Evolutionary conservation across 2,888 invertebrate genomes (phyloP).

Genomic region (Ischnura elegans): DNA sequence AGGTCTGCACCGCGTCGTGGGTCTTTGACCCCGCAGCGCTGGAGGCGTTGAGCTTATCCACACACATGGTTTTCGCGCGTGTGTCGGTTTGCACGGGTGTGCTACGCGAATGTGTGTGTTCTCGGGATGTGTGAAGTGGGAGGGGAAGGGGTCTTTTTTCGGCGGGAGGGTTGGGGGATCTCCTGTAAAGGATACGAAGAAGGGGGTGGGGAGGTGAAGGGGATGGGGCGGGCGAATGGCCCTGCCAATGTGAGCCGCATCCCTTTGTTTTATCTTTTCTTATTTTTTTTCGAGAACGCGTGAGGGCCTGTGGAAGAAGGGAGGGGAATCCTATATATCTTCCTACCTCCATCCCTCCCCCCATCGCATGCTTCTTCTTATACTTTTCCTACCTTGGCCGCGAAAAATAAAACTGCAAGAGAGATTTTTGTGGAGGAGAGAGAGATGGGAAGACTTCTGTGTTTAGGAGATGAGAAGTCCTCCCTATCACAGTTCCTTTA

Average conservation of each 20-base stretch:
- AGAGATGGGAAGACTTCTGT: not conserved
- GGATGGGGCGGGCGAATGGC: not conserved
- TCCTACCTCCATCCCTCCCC: not conserved
- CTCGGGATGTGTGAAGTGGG: not conserved
- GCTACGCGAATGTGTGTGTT: not conserved
- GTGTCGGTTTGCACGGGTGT: not conserved
- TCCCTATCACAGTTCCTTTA: too few species aligned
- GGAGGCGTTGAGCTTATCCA: conserved; percentile 12
- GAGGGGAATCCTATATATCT: not conserved
- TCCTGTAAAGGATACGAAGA: not conserved
- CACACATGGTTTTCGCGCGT: conserved; percentile 8
- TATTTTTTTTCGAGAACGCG: not conserved
- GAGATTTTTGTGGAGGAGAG: too few species aligned
- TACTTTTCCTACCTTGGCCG: not conserved
- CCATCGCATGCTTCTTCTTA: not conserved
- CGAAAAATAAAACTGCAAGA: not conserved
- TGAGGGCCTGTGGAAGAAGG: not conserved
- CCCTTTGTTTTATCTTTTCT: not conserved
- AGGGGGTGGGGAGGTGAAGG: not conserved
- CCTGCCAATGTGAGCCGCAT: not conserved
- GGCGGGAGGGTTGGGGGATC: not conserved
- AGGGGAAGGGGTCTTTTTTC: not conserved
- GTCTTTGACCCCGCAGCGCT: not conserved
- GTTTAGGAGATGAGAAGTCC: not conserved
- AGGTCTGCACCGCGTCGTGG: not conserved